These are phyloP conservation scores for Luidia sarsii DNA, from an alignment of 53 echinoderm and acorn worm species.

Conservation along the genomic window DNA sequence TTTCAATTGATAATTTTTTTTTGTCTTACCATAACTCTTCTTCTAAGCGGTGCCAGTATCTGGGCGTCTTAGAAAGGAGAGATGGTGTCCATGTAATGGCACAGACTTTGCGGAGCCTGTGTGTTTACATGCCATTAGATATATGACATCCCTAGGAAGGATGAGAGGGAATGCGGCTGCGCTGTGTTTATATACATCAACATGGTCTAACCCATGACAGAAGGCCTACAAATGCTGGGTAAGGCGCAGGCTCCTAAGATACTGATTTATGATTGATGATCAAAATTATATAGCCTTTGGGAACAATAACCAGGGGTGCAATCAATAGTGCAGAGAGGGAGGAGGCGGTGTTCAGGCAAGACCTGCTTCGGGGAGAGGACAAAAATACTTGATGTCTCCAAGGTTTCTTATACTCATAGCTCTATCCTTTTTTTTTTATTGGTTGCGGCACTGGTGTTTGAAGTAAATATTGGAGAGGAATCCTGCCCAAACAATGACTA, in stretches of 20 bases:
- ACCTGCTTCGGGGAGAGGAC: not conserved
- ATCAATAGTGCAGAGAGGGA: not conserved
- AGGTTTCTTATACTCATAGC: too few relatives aligned
- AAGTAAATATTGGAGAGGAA: too few relatives aligned
- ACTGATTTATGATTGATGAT: constrained; percentile 49
- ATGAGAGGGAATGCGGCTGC: not conserved
- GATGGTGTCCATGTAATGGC: constrained; percentile 42
- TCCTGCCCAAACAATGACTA: too few relatives aligned
- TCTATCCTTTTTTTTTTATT: too few relatives aligned
- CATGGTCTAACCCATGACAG: constrained; percentile 9
- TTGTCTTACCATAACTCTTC: constrained; percentile 47
- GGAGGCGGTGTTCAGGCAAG: too few relatives aligned
- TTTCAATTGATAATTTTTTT: constrained; percentile 51
- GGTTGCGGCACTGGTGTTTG: too few relatives aligned
- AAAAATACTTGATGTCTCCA: constrained; percentile 12
- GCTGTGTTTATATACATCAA: constrained; percentile 33
- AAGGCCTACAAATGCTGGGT: constrained; percentile 17
- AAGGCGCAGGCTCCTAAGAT: constrained; percentile 27
- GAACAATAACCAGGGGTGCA: constrained; percentile 45
- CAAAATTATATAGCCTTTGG: constrained; percentile 51
- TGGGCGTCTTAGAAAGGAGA: constrained; percentile 33
- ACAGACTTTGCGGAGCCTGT: constrained; percentile 23
- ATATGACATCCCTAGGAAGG: constrained; percentile 31
- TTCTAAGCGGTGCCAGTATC: constrained; percentile 37
- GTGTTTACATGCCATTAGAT: constrained; percentile 54